Base-by-base conservation (phyloP, 1,140 invertebrate genomes). In the Drosophila tropicalis region DNA sequence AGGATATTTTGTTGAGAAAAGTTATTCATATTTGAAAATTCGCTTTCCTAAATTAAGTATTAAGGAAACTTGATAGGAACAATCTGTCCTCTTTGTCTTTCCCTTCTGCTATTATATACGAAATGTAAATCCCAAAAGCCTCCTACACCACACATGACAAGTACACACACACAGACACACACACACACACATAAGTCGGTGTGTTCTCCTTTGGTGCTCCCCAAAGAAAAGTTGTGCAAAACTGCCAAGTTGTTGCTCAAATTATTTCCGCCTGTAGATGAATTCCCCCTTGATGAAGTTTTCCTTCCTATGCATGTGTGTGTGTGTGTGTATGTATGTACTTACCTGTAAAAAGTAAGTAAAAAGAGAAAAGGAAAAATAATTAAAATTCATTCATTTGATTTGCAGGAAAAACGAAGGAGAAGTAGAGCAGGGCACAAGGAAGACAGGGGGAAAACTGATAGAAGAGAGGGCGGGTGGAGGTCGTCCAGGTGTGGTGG, bases 381-480 rank as follows among this genome's bases (percentile, higher is more conserved):
- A 86, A 86, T 86, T 86, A 86, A 86, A 86, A 86, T 86, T 86
- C 83, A 87, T 86, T 86, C 83, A 81, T 86, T 86, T 87, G 83
- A 87, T 87, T 86, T 80, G 82, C 66, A 60, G 66, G 55, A 10
- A 56, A 29, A 41, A 47, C 29, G 61, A 17, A 40, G 61, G 61
- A 39, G 57, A 64, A 47, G 62, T 25, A 22, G 19, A 51, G 22
- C 3, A 51, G 10, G 44, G 7, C 44, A 19, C 9, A 19, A 22
- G 17, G 9, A 22, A 51, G 44, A 19, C 34, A 36, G 34, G 34
- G 9, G 29, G 5, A 6, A 5, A 29, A 29, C 29, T 29, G 29
- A 29, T 29, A 6, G 5, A 29, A 29, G 5, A 29, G 29, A 6
- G 10, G 17, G 3, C 7, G 25, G 39, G 3, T 40, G 40, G 1